A percentile compares a stretch with the other conserved stretches of the same genome.
Conservation (phyloP, 2,888 invertebrate species). For the Monopis laevigella region DNA sequence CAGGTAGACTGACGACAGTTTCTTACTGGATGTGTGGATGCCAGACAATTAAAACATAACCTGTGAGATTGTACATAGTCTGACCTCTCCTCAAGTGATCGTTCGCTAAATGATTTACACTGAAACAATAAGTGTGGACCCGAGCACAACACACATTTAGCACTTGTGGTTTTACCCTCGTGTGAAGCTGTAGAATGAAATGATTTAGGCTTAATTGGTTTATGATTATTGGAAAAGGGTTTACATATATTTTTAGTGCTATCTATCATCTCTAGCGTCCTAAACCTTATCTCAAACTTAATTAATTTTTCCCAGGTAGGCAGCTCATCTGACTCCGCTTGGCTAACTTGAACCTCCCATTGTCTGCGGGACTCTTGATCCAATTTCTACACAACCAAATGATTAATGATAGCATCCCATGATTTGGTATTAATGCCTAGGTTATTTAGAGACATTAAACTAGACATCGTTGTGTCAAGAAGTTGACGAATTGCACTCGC, state of each 20-base stretch:
- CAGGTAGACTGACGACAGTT: conserved; percentile 15
- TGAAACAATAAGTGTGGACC: conserved; percentile 15
- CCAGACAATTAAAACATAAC: conserved; percentile 20
- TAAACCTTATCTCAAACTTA: conserved; percentile 15
- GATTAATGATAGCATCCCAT: conserved; percentile 17
- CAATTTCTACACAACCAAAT: conserved; percentile 19
- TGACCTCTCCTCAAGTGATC: conserved; percentile 11
- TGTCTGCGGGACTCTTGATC: conserved; percentile 19
- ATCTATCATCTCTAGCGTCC: conserved; percentile 16
- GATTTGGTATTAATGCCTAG: conserved; percentile 14
- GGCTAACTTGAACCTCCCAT: conserved; percentile 18
- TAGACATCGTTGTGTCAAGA: conserved; percentile 18
- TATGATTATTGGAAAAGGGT: not conserved
- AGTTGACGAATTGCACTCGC: conserved; percentile 15
- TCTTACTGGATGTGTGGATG: conserved; percentile 14
- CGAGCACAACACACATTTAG: conserved; percentile 15
- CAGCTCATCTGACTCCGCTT: not conserved
- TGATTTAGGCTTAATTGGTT: conserved; percentile 15
- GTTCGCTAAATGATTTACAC: conserved; percentile 16
- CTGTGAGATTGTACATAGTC: conserved; percentile 15
- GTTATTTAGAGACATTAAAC: conserved; percentile 17
- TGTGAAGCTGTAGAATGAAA: conserved; percentile 14
- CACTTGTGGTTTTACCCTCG: not conserved
- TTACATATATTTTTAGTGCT: not conserved
- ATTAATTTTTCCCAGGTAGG: conserved; percentile 12